Evolutionary conservation across 2,888 invertebrate species (phyloP), one percentile per base, ranked within the genome.

Genomic region (Cerastis leucographa): DNA sequence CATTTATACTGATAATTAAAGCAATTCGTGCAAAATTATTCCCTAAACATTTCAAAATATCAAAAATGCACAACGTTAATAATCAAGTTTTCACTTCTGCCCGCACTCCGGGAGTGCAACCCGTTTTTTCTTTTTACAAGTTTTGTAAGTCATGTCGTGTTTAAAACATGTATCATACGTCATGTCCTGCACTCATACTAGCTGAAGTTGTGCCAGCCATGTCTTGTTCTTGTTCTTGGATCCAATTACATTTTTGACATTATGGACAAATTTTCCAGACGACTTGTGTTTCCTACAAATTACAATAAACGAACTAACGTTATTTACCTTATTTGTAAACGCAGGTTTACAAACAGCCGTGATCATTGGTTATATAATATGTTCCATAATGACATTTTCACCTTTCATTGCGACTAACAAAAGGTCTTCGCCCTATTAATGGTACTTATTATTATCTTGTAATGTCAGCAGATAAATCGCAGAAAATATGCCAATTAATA

Each of bases 401-500:
- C 61, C 71, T 81, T 66, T 7, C 49, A 9, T 61, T 40, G 12
- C 22, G 25, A 9, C 42, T 46, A 25, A 69, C 49, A 69, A 78
- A 79, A 75, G 56, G 67, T 76, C 46, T 54, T 59, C 49, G 64
- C 29, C 42, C 54, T 35, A n/a, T 42, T 71, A 72, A 80, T 85
- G 25, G n/a, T 59, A 25, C 22, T 80, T 76, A 61, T 56, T 73
- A 42, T 22, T 81, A 67, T 74, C 51, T 71, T 40, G 59, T 70
- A 73, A 84, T 68, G 49, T 59, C 51, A 46, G 6, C 2, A 54
- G 14, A 80, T 84, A 71, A 84, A 65, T 61, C n/a, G 46, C 56
- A 61, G 64, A 61, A 75, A 80, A 80, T 80, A 65, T 65, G 71
- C 59, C 49, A 69, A 74, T 80, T 35, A 80, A 71, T 56, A 42